These are phyloP conservation scores for Eurois occulta DNA, from an alignment of 2,888 invertebrate genomes.

Conservation along the genomic window DNA sequence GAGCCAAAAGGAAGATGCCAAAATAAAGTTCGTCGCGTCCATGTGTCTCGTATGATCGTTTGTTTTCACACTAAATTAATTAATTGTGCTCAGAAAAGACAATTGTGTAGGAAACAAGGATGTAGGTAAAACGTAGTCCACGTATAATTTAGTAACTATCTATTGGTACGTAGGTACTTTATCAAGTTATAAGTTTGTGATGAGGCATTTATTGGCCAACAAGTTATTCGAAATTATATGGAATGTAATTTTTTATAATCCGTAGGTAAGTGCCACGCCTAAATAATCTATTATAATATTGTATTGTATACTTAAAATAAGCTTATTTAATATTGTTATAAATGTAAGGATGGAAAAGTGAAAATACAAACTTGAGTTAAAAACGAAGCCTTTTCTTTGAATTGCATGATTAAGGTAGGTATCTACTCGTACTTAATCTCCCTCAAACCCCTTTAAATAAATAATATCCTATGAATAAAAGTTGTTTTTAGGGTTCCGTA, in stretches of 20 bases:
- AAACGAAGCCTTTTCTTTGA: slow-evolving; percentile 44
- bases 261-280: slow-evolving; percentile 89
- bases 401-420: too few species aligned
- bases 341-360: slow-evolving; percentile 82
- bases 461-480: too few species aligned
- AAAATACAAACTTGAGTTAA: slow-evolving; percentile 85
- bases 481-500: too few species aligned
- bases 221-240: slow-evolving; percentile 83
- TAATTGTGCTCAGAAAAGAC: slow-evolving; percentile 88
- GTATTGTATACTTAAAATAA: slow-evolving; percentile 81
- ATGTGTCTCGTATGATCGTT: slow-evolving; percentile 72
- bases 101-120: slow-evolving; percentile 79
- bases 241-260: slow-evolving; percentile 85
- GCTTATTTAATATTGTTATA: slow-evolving; percentile 88
- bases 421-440: neutral
- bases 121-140: slow-evolving; percentile 77
- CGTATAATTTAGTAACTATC: slow-evolving; percentile 70
- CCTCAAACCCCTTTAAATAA: neutral
- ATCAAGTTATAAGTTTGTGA: slow-evolving; percentile 81
- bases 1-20: slow-evolving; percentile 89
- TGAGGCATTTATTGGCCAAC: slow-evolving; percentile 89
- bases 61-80: slow-evolving; percentile 73
- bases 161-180: slow-evolving; percentile 69
- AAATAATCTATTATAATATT: slow-evolving; percentile 79
- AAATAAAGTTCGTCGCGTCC: slow-evolving; percentile 84